Base-by-base conservation (phyloP, 2,113 vertebrate species). In the Sylvietta virens region DNA sequence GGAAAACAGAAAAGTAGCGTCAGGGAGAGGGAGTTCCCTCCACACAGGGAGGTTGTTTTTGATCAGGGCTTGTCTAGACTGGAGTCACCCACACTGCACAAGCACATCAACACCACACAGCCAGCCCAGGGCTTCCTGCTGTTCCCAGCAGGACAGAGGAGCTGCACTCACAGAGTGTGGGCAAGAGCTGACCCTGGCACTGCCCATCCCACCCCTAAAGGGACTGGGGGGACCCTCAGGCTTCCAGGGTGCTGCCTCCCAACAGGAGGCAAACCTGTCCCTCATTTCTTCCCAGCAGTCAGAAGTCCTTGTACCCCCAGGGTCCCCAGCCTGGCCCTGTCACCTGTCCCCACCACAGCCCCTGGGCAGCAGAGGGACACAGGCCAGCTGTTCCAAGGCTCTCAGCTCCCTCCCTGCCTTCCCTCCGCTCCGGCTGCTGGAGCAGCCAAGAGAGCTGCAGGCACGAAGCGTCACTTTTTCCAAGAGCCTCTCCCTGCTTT, bases 391-490 rank as follows among this genome's bases (percentile, higher is more conserved):
- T 16, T 60, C 44, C 39, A 35, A 28, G 57, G 53, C 77, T 81
- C 77, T 23, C 48, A 45, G 66, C 31, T 24, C 69, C 24, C 48
- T 30, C 37, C 24, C 64, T 31, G 81, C 81, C 60, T 65, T 84
- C 85, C 69, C 81, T 53, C 7, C 0, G n/a, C 81, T 84, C 85
- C 0, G 0, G 57, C 81, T 65, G 71, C 70, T 0, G 0, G 26
- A 66, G 61, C 61, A 42, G 94, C 87, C 57, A 35, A 80, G 47
- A 47, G 83, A 96, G 89, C 93, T 91, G 80, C 95, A 86, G 42
- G 91, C 93, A 77, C 28, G 47, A n/a, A 50, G 21, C 56, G 54
- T 96, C 93, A 96, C 73, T 95, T 96, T 96, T 96, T 97, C 96
- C 92, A 1, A 71, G 56, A 67, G 81, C 74, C 76, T 89, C 84